These are phyloP conservation scores for Microcebus tavaratra DNA, from an alignment of 2,113 vertebrate genomes.

Conservation along the genomic window DNA sequence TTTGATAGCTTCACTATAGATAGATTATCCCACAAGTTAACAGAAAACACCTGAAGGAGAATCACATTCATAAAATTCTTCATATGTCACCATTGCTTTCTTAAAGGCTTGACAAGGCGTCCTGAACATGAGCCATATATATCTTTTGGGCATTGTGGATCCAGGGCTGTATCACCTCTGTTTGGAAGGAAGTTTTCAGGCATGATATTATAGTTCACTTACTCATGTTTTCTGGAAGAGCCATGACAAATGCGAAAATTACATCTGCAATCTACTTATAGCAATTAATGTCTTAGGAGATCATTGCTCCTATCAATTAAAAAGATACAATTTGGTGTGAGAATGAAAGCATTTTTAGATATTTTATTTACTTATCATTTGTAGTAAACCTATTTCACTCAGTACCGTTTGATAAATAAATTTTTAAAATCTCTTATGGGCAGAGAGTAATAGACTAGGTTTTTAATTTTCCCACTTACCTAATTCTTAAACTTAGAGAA, in stretches of 20 bases:
- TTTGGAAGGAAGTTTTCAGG: conserved; percentile 73
- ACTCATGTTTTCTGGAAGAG: background rate
- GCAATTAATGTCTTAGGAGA: background rate
- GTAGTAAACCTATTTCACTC: background rate
- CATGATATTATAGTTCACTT: conserved; percentile 76
- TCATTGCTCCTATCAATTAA: background rate
- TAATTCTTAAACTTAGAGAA: background rate
- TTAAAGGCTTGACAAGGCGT: conserved; percentile 85
- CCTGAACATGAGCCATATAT: conserved; percentile 87
- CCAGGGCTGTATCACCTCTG: conserved; percentile 77
- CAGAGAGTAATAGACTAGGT: background rate
- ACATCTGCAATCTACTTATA: background rate
- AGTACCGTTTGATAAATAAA: background rate
- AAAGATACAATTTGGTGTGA: background rate
- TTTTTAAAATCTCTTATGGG: background rate
- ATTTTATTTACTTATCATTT: background rate
- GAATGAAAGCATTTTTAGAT: background rate
- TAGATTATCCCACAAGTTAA: background rate
- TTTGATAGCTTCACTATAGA: background rate
- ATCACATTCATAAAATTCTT: background rate
- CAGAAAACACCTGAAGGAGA: background rate
- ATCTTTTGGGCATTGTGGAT: conserved; percentile 80
- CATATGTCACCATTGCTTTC: conserved; percentile 77
- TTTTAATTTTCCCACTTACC: background rate
- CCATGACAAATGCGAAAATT: background rate